Conservation (phyloP, 2,113 vertebrate species). For the Anarhynchus alexandrinus region DNA sequence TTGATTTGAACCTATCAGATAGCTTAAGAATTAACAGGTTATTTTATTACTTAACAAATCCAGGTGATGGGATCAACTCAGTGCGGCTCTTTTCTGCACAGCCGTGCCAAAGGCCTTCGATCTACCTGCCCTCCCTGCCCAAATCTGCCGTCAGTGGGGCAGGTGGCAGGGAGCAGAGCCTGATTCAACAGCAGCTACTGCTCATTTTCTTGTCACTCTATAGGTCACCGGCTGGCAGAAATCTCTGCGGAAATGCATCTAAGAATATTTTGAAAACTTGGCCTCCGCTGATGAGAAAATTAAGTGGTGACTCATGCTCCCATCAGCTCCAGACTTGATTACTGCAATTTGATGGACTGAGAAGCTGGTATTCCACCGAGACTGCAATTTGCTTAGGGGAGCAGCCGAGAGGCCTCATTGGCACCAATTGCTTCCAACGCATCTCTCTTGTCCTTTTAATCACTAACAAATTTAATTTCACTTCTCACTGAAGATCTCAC, state of each 20-base stretch:
- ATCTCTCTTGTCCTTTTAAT: background rate
- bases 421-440: background rate
- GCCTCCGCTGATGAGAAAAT: constrained; percentile 3
- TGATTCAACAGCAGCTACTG: background rate
- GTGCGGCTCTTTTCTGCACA: background rate
- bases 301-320: constrained; percentile 16
- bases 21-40: background rate
- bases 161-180: background rate
- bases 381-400: background rate
- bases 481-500: constrained; percentile 26
- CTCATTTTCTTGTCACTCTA: constrained; percentile 5
- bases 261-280: constrained; percentile 50
- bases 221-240: background rate
- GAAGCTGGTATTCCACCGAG: background rate
- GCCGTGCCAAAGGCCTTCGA: background rate
- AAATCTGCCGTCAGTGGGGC: background rate
- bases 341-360: constrained; percentile 30
- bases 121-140: background rate
- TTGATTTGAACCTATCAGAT: background rate
- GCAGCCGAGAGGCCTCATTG: background rate
- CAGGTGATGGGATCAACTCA: background rate
- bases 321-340: constrained; percentile 25
- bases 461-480: constrained; percentile 36
- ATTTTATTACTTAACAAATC: background rate
- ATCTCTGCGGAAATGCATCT: constrained; percentile 13